Evolutionary conservation across 1,140 invertebrate genomes (phyloP), one percentile per base, ranked within the genome.

Genomic region (Cotesia glomerata): DNA sequence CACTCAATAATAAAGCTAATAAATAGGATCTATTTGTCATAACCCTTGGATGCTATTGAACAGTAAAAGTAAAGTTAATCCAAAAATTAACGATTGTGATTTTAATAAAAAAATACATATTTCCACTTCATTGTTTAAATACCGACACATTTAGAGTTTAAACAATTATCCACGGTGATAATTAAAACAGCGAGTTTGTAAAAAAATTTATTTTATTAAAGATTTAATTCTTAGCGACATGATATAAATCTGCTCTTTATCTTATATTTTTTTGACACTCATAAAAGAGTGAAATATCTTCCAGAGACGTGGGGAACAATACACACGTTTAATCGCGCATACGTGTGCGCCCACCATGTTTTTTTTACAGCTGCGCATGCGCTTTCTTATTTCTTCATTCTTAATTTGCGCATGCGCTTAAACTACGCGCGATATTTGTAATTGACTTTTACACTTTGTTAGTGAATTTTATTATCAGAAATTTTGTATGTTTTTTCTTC

Each of bases 321-420:
- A 62, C 34, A 62, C 59, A 16, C 35, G 59, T 62, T 62, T 13
- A 35, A 62, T 62, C 13, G 32, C 35, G 59, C 59, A 62, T n/a
- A 62, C 59, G 35, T 62, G 59, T 39, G 13, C 26, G 34, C 11
- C 59, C 32, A 11, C 59, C 32, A 62, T 62, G 59, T 34, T 62
- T 62, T 62, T 16, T 62, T 62, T 58, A 45, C 5, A 45, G 7
- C 11, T 45, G 39, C 39, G 39, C 39, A 45, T 45, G 39, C 39
- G 39, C 39, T 45, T 5, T 45, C 39, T 7, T 45, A 45, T 45
- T 45, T 45, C 39, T 26, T 26, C 26, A 26, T 3, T 26, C 0
- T 45, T 7, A 0, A 7, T 2, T 0, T 11, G 39, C 39, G 11
- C 39, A 45, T 45, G 39, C 39, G 39, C 39, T 9, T 5, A 45